These are phyloP conservation scores for Mythimna vitellina DNA, from an alignment of 2,888 invertebrate genomes.

Conservation along the genomic window DNA sequence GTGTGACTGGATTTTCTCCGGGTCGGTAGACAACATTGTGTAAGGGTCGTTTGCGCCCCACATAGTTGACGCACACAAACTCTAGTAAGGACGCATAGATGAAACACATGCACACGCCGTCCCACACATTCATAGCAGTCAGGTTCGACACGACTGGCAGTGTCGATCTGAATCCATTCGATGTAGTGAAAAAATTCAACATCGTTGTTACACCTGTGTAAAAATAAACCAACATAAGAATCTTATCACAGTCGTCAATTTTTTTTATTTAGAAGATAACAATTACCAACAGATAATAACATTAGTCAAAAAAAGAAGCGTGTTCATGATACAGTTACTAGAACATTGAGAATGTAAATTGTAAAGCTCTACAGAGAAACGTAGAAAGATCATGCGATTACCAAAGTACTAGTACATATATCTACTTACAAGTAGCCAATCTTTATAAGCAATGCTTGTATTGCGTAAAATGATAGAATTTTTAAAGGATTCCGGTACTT, in stretches of 20 bases:
- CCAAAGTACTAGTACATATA: conserved; percentile 41
- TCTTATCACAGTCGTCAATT: conserved; percentile 1
- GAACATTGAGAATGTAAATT: conserved; percentile 51
- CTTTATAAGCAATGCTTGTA: conserved; percentile 42
- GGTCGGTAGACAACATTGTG: conserved; percentile 97
- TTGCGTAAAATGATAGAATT: conserved; percentile 27
- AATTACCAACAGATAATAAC: conserved; percentile 19
- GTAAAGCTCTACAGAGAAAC: conserved; percentile 49
- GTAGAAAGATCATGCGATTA: conserved; percentile 48
- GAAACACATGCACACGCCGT: conserved; percentile 99
- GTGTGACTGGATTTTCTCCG: conserved; percentile 97
- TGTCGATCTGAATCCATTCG: conserved; percentile 97
- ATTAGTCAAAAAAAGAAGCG: conserved; percentile 52
- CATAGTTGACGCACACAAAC: conserved; percentile 98
- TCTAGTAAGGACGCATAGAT: conserved; percentile 98
- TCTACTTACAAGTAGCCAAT: conserved; percentile 54
- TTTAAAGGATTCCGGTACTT: conserved; percentile 34
- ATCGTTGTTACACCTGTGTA: conserved; percentile 97
- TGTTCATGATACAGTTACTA: conserved; percentile 53
- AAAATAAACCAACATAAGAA: conserved; percentile 59
- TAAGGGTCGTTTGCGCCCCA: conserved; percentile 96
- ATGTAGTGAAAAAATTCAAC: conserved; percentile 99
- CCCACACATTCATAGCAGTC: conserved; percentile 99
- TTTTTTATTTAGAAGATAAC: conserved; percentile 6
- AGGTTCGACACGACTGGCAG: conserved; percentile 98